A percentile compares a stretch with the other conserved stretches of the same genome.
Evolutionary conservation across 37 sponge, comb jelly and placozoan species (phyloP).

Genomic region (Corticium candelabrum): DNA sequence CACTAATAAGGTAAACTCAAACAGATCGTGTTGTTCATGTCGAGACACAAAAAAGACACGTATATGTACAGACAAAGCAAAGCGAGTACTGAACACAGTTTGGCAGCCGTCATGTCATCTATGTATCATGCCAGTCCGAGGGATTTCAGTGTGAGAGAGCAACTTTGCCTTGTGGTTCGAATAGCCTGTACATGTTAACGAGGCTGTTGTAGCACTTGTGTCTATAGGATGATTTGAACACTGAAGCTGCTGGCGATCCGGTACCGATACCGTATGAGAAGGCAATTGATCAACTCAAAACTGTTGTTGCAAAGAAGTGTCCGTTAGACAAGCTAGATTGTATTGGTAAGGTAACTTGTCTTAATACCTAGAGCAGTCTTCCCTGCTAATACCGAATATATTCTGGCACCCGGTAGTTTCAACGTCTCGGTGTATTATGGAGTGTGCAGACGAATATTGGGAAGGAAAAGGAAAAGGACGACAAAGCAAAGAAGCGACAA

Average conservation of each 20-base stretch:
- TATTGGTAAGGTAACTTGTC: neutral
- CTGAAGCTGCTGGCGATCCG: neutral
- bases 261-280: neutral
- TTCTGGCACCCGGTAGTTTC: neutral
- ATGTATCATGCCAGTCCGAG: neutral
- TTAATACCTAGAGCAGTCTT: too few species aligned
- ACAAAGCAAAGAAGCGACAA: neutral
- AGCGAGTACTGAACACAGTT: neutral
- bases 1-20: neutral
- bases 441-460: neutral
- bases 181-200: neutral
- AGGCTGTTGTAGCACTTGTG: neutral
- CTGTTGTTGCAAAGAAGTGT: neutral
- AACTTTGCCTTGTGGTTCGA: neutral
- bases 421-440: neutral
- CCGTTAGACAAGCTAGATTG: conserved; percentile 10
- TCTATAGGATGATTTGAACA: neutral
- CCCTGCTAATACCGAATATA: too few species aligned
- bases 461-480: neutral
- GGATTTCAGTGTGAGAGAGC: neutral
- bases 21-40: too few species aligned
- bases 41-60: too few species aligned
- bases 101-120: neutral
- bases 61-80: neutral
- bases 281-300: neutral